A percentile compares a stretch with the other conserved stretches of the same genome.
Evolutionary conservation across 2,113 vertebrate genomes (phyloP).

Genomic region (Psilopogon haemacephalus): DNA sequence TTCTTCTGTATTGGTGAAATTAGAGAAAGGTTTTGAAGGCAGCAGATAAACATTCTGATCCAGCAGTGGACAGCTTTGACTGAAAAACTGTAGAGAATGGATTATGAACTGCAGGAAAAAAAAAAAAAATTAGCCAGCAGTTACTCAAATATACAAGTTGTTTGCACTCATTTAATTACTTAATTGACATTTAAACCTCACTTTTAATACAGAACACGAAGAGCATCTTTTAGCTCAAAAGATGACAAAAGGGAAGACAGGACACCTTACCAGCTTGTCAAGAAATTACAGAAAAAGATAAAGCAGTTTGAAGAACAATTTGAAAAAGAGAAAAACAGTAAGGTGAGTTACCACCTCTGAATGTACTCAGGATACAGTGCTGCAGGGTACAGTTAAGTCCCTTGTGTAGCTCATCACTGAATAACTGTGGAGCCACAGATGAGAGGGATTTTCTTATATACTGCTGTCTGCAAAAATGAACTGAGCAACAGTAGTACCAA

Average conservation of each 20-base stretch:
- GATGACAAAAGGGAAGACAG: slow-evolving; percentile 90
- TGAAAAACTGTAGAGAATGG: background rate
- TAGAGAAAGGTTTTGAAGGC: background rate
- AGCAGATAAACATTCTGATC: background rate
- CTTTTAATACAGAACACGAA: slow-evolving; percentile 83
- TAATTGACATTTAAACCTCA: background rate
- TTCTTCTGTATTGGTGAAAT: background rate
- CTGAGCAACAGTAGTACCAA: background rate
- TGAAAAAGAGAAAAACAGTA: slow-evolving; percentile 94
- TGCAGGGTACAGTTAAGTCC: background rate
- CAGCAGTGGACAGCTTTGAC: background rate
- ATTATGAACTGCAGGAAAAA: background rate
- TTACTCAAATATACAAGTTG: background rate
- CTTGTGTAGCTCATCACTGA: background rate
- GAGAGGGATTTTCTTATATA: rapidly evolving
- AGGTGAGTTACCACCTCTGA: slow-evolving; percentile 72
- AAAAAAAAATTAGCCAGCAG: background rate
- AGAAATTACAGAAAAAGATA: slow-evolving; percentile 97
- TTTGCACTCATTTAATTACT: background rate
- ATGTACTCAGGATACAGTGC: background rate
- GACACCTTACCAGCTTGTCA: slow-evolving; percentile 91
- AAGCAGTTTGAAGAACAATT: slow-evolving; percentile 97
- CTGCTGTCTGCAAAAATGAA: background rate
- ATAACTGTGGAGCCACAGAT: background rate
- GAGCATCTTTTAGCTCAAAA: slow-evolving; percentile 91